Percentiles rank a stretch among this genome's conserved stretches.
phyloP scores from a whole-genome alignment of 2,113 vertebrate species.

The Riparia riparia region DNA sequence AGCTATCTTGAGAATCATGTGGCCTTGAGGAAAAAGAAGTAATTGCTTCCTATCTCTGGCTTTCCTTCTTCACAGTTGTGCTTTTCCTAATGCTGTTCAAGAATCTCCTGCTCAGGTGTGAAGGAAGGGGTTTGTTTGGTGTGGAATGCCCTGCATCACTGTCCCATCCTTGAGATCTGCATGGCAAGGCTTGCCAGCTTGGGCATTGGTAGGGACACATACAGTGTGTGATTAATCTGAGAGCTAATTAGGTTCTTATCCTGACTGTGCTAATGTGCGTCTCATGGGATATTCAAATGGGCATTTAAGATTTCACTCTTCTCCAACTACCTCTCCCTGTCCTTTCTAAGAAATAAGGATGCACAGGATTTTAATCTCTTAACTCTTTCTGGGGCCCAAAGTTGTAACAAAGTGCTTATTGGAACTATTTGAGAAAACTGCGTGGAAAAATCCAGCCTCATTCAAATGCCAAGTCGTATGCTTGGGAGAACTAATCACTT shows the following conservation, averaged over 20 bases:
- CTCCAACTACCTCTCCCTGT: not conserved
- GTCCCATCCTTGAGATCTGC: not conserved
- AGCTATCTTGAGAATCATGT: not conserved
- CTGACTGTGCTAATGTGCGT: not conserved
- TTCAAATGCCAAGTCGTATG: not conserved
- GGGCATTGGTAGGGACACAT: not conserved
- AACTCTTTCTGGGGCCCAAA: not conserved
- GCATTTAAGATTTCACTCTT: not conserved
- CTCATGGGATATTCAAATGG: not conserved
- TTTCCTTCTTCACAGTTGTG: not conserved
- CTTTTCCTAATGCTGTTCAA: not conserved
- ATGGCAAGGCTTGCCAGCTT: not conserved
- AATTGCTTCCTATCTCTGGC: not conserved
- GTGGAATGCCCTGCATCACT: not conserved
- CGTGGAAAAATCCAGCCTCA: not conserved
- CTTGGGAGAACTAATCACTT: not conserved
- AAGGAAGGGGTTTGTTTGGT: not conserved
- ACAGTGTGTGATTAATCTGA: not conserved
- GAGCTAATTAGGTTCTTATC: not conserved
- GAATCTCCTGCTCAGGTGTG: not conserved
- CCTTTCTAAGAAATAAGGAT: not conserved
- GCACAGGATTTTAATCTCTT: not conserved
- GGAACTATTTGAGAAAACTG: not conserved
- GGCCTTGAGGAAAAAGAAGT: conserved; percentile 7
- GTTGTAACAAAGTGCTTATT: not conserved